These are phyloP conservation scores for Pycnomerus fuliginosus DNA, from an alignment of 2,888 invertebrate genomes.

Conservation along the genomic window DNA sequence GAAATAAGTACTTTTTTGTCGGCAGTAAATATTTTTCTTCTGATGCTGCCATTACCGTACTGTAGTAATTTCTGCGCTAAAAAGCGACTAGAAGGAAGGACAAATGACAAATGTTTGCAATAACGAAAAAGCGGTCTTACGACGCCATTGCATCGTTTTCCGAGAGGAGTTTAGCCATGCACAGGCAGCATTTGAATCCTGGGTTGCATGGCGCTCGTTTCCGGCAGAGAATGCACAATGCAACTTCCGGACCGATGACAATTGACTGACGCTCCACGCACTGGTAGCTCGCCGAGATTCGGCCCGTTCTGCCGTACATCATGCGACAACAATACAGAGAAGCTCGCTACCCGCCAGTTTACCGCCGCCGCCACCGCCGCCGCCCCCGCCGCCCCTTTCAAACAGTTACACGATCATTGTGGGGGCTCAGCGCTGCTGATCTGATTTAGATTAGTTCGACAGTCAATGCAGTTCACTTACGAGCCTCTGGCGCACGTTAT, in stretches of 20 bases:
- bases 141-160: constrained; percentile 10
- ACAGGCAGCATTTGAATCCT: constrained; percentile 35
- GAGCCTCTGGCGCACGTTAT: too few species aligned
- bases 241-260: constrained; percentile 46
- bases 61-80: too few species aligned
- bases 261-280: constrained; percentile 52
- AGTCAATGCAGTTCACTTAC: constrained; percentile 24
- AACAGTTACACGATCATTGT: constrained; percentile 36
- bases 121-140: constrained; percentile 4
- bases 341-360: constrained; percentile 19
- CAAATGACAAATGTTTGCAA: neutral
- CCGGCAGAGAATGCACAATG: constrained; percentile 50
- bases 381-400: constrained; percentile 16
- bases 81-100: too few species aligned
- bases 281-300: constrained; percentile 36
- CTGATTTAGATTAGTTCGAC: constrained; percentile 38
- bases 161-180: constrained; percentile 9
- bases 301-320: constrained; percentile 21
- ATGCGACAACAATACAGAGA: constrained; percentile 33
- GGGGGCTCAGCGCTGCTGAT: constrained; percentile 33
- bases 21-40: neutral
- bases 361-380: constrained; percentile 19
- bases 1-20: neutral
- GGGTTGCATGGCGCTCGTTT: constrained; percentile 51
- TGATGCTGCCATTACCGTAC: too few species aligned